These are phyloP conservation scores for Drosophila setifemur DNA, from an alignment of 1,140 invertebrate genomes.

Conservation along the genomic window DNA sequence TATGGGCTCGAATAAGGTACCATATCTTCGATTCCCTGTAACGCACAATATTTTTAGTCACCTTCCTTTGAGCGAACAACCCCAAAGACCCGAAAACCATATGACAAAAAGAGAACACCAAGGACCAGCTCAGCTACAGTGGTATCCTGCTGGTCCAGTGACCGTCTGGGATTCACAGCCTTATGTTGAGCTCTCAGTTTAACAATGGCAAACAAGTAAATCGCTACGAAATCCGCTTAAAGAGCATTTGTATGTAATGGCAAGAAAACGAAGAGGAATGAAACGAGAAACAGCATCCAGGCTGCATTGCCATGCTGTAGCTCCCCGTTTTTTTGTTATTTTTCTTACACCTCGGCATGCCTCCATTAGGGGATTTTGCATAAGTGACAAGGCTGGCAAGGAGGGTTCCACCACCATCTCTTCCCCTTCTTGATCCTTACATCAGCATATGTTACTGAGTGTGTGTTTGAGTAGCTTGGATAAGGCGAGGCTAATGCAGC, in stretches of 20 bases:
- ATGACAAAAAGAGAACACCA: background rate
- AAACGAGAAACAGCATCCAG: slow-evolving; percentile 42
- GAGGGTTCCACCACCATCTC: slow-evolving; percentile 5
- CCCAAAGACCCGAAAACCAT: background rate
- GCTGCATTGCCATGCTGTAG: slow-evolving; percentile 35
- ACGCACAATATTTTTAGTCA: background rate
- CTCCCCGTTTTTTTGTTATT: slow-evolving; percentile 36
- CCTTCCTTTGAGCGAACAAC: slow-evolving; percentile 11
- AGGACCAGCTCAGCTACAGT: slow-evolving; percentile 18
- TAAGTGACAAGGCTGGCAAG: slow-evolving; percentile 68
- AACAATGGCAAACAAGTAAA: slow-evolving; percentile 80
- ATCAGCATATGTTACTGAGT: slow-evolving; percentile 22
- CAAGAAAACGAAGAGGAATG: slow-evolving; percentile 40
- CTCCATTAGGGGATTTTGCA: slow-evolving; percentile 74
- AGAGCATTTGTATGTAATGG: slow-evolving; percentile 77
- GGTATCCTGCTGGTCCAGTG: slow-evolving; percentile 27
- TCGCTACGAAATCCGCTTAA: slow-evolving; percentile 74
- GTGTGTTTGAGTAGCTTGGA: slow-evolving; percentile 51
- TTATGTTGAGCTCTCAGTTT: slow-evolving; percentile 76
- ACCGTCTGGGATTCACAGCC: slow-evolving; percentile 33
- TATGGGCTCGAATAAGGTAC: too few relatives aligned
- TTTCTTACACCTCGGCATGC: slow-evolving; percentile 65
- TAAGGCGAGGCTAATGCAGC: slow-evolving; percentile 70
- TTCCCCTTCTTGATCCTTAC: slow-evolving; percentile 8
- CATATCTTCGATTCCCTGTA: background rate